These are phyloP conservation scores for Cinclus cinclus DNA, from an alignment of 2,113 vertebrate genomes.

Conservation along the genomic window DNA sequence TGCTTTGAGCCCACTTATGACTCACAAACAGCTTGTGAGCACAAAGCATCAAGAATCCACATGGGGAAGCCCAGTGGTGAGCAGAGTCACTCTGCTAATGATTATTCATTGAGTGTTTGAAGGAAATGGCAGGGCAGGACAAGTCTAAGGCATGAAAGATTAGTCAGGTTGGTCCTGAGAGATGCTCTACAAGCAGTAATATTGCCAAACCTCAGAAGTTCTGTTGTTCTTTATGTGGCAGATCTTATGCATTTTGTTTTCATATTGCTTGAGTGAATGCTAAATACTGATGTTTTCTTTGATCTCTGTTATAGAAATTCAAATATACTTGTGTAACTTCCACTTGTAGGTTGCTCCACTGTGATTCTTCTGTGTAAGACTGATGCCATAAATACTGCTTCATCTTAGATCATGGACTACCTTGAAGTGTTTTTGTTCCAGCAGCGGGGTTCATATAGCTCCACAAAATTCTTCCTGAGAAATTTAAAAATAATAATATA, in stretches of 20 bases:
- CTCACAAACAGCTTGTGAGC: neutral
- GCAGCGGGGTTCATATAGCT: neutral
- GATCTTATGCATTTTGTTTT: neutral
- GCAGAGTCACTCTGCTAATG: neutral
- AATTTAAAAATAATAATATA: neutral
- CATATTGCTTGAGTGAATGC: neutral
- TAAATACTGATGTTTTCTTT: neutral
- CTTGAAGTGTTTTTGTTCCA: neutral
- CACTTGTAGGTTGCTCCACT: neutral
- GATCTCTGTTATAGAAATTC: neutral
- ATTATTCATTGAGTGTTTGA: constrained; percentile 15
- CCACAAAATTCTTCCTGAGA: neutral
- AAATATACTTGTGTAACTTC: neutral
- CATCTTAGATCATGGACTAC: neutral
- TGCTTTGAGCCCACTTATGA: neutral
- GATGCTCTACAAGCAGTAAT: neutral
- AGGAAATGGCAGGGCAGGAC: neutral
- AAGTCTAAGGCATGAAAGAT: neutral
- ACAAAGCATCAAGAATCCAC: neutral
- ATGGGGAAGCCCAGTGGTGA: neutral
- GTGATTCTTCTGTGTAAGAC: neutral
- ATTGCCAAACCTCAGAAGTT: neutral
- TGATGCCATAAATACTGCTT: neutral
- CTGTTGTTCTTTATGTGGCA: neutral
- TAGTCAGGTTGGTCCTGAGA: neutral